Conservation (phyloP, 35 echinoderm and acorn worm genomes). For the Antedon bifida region DNA sequence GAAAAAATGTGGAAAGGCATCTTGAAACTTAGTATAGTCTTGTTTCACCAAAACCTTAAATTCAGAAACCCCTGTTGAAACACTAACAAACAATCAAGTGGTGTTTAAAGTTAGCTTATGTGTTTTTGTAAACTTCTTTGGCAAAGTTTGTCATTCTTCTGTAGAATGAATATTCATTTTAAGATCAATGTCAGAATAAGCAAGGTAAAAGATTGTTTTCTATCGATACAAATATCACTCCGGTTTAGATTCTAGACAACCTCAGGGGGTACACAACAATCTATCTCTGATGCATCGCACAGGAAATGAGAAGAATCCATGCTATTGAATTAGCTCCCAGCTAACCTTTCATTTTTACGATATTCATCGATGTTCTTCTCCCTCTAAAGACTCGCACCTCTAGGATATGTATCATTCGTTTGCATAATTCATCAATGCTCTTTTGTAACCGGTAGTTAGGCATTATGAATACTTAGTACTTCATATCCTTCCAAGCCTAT, state of each 20-base stretch:
- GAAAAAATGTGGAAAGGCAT: too few species aligned
- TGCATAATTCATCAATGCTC: neutral
- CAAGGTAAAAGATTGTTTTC: neutral
- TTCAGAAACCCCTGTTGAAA: too few species aligned
- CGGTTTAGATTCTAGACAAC: neutral
- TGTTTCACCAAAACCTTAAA: too few species aligned
- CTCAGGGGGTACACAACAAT: neutral
- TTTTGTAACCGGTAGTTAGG: neutral
- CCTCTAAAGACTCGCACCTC: neutral
- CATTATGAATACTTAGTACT: neutral
- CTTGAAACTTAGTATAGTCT: too few species aligned
- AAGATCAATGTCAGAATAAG: neutral
- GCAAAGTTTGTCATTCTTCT: neutral
- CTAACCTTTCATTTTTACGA: neutral
- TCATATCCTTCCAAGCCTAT: neutral
- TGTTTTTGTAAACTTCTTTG: neutral
- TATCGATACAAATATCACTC: neutral
- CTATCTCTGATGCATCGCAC: neutral
- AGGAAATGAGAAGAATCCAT: neutral
- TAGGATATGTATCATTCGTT: neutral
- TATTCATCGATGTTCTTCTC: neutral
- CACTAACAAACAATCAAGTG: too few species aligned
- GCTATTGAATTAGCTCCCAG: neutral
- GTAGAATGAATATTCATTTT: neutral
- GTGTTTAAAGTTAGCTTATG: too few species aligned